Conservation (phyloP, 2,888 invertebrate species). For the Chymomyza fuscimana region DNA sequence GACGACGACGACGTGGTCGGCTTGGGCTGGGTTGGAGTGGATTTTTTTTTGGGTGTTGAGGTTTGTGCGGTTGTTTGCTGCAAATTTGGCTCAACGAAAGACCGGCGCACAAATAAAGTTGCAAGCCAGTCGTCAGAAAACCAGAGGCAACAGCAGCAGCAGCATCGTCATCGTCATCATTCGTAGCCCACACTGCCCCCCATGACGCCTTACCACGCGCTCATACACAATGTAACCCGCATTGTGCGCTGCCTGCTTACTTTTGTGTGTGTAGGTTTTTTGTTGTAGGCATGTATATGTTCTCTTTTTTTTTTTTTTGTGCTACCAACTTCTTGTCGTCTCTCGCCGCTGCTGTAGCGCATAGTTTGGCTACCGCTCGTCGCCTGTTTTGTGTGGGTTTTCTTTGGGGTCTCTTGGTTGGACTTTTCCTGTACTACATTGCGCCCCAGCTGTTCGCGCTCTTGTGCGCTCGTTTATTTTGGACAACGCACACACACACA, state of each 20-base stretch:
- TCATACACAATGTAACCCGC: constrained; percentile 65
- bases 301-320: background rate
- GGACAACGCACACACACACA: background rate
- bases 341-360: background rate
- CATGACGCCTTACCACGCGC: constrained; percentile 18
- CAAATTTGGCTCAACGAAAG: constrained; percentile 30
- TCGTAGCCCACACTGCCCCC: background rate
- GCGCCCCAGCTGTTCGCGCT: constrained; percentile 48
- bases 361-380: constrained; percentile 2
- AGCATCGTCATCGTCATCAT: constrained; percentile 25
- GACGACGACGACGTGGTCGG: background rate
- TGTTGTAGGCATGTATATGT: background rate
- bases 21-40: background rate
- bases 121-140: constrained; percentile 27
- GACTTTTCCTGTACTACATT: constrained; percentile 15
- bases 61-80: constrained; percentile 14
- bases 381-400: constrained; percentile 1
- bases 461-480: constrained; percentile 48
- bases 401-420: constrained; percentile 8
- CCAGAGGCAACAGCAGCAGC: constrained; percentile 20
- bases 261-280: constrained; percentile 11
- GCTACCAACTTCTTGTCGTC: background rate
- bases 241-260: constrained; percentile 53
- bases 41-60: constrained; percentile 6
- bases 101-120: constrained; percentile 37